Evolutionary conservation across 2,888 invertebrate species (phyloP), one percentile per base, ranked within the genome.

Genomic region (Siphonodentalium dalli): DNA sequence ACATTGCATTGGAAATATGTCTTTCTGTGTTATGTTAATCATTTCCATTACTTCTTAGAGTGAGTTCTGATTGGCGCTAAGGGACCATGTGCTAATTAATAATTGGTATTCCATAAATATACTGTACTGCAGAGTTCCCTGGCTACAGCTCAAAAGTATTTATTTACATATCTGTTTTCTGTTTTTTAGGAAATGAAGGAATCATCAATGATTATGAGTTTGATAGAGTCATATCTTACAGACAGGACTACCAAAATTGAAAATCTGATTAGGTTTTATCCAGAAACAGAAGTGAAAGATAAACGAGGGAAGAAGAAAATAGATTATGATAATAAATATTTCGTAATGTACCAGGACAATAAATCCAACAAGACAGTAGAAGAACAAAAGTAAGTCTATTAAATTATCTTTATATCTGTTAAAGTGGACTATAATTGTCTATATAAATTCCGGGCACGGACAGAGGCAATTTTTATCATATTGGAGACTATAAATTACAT

Each of bases 141-240:
- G n/a, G n/a, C n/a, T n/a, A n/a, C n/a, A n/a, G n/a, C n/a, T n/a
- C n/a, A n/a, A n/a, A n/a, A n/a, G n/a, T 35, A 18, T 21, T 26
- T 26, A 37, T 38, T 24, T 13, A 11, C 13, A 18, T 9, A 11
- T 11, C 33, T 37, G 9, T 18, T 45, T 45, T 69, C 85, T 43
- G 39, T 46, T 44, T 69, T 86, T 43, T 83, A 92, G 85, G 93
- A 93, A 83, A 83, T 99, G 52, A 89, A 91, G 70, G 99, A 99
- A 78, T 98, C 97, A 63, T 89, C 93, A 20, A 90, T 94, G 80
- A 96, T 99, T 48, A 87, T 98, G 68, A 97, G 97, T 5, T 85
- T 91, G 1, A 77, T 99, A 45, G 87, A 90, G 40, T 91, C 95
- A 1, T 89, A 88, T 74, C 79, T 95, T 28, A 80, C 71, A 26